Evolutionary conservation across 2,113 vertebrate genomes (phyloP).

Genomic region (Lophura nycthemera): DNA sequence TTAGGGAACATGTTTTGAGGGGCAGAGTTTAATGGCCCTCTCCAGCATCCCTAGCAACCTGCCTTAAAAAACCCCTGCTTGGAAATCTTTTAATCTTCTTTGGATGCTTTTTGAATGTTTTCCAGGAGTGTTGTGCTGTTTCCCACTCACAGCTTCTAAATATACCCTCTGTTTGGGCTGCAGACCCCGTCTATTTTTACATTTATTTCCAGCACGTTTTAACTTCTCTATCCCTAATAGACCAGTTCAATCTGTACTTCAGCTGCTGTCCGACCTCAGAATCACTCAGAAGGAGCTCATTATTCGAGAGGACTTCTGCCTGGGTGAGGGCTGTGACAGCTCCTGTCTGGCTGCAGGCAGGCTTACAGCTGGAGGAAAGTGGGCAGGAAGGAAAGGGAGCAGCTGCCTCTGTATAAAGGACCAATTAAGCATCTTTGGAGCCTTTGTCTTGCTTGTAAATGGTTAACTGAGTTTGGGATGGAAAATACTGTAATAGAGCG

Average conservation of each 20-base stretch:
- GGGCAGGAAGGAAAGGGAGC: neutral
- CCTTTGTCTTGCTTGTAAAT: neutral
- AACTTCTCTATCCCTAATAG: neutral
- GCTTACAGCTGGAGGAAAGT: neutral
- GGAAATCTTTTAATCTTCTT: conserved; percentile 42
- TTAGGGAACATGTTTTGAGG: neutral
- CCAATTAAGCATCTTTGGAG: neutral
- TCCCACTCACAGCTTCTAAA: conserved; percentile 64
- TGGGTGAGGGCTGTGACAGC: neutral
- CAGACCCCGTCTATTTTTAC: conserved; percentile 58
- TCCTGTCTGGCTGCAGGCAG: neutral
- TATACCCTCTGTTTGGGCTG: conserved; percentile 49
- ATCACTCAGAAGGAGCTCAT: neutral
- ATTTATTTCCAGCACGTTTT: conserved; percentile 32
- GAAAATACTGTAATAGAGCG: neutral
- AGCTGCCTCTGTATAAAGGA: neutral
- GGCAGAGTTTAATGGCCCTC: neutral
- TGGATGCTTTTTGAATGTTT: conserved; percentile 29
- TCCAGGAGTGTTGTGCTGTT: conserved; percentile 60
- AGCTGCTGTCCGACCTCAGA: neutral
- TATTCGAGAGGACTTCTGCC: conserved; percentile 4
- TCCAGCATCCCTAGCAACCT: conserved; percentile 40
- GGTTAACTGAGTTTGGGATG: neutral
- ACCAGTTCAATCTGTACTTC: conserved; percentile 41
- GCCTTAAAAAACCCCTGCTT: conserved; percentile 15